Conservation (phyloP, 2,888 invertebrate species). For the Hybos culiciformis region DNA sequence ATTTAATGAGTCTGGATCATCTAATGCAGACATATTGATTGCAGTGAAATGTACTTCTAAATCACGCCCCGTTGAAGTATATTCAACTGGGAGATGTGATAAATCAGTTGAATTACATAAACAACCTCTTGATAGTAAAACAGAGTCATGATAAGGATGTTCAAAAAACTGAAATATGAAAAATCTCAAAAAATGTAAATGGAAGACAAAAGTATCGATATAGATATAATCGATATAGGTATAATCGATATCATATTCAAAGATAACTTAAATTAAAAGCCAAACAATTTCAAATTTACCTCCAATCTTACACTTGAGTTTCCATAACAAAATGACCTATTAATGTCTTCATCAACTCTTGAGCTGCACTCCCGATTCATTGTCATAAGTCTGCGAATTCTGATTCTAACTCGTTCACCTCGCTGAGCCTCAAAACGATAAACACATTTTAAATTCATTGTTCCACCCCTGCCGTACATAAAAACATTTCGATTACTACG, state of each 20-base stretch:
- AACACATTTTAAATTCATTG: slow-evolving; percentile 71
- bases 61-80: slow-evolving; percentile 59
- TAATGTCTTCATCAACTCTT: slow-evolving; percentile 44
- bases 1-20: slow-evolving; percentile 71
- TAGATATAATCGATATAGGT: too few species aligned
- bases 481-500: slow-evolving; percentile 72
- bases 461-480: slow-evolving; percentile 72
- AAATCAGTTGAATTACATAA: slow-evolving; percentile 51
- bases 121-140: slow-evolving; percentile 63
- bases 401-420: slow-evolving; percentile 65
- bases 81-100: slow-evolving; percentile 51
- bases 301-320: slow-evolving; percentile 55
- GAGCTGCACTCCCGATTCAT: slow-evolving; percentile 39
- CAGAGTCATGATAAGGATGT: slow-evolving; percentile 56
- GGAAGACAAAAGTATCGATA: not conserved
- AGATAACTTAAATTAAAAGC: not conserved
- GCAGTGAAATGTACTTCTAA: slow-evolving; percentile 73
- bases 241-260: too few species aligned
- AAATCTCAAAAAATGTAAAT: not conserved
- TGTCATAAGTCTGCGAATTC: slow-evolving; percentile 57
- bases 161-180: slow-evolving; percentile 54
- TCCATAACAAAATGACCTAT: slow-evolving; percentile 56
- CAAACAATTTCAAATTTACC: slow-evolving; percentile 16
- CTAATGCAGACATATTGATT: slow-evolving; percentile 67
- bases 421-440: slow-evolving; percentile 78